Evolutionary conservation across 2,113 vertebrate genomes (phyloP).

Genomic region (Synchiropus splendidus): DNA sequence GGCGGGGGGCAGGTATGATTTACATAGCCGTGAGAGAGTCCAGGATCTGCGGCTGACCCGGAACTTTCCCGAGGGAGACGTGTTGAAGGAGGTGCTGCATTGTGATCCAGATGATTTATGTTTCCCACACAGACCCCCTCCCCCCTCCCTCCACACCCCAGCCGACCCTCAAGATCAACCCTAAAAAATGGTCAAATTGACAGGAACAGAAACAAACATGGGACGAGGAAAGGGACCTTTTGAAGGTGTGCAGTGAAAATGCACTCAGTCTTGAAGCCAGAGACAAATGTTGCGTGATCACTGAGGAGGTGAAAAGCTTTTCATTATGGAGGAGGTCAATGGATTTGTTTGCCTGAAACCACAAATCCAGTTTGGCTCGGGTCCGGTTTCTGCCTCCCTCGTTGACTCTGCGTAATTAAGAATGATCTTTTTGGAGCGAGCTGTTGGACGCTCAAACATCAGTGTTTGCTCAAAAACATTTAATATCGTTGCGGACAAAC

Average conservation of each 20-base stretch:
- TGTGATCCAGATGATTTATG: conserved; percentile 67
- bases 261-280: conserved; percentile 76
- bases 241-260: conserved; percentile 77
- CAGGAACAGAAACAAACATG: too few species aligned
- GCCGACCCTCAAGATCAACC: too few species aligned
- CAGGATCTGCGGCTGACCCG: conserved; percentile 53
- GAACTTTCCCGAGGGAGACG: conserved; percentile 38
- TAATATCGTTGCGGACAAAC: too few species aligned
- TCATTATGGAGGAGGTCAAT: conserved; percentile 76
- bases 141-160: conserved; percentile 8
- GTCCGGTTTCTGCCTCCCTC: too few species aligned
- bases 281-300: conserved; percentile 65
- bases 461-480: too few species aligned
- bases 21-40: conserved; percentile 59
- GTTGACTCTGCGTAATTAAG: too few species aligned
- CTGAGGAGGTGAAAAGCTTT: conserved; percentile 69
- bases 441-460: too few species aligned
- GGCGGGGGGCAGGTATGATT: conserved; percentile 56
- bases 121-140: conserved; percentile 23
- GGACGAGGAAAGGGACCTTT: too few species aligned
- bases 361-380: too few species aligned
- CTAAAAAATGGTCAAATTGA: too few species aligned
- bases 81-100: conserved; percentile 50
- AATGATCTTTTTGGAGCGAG: too few species aligned
- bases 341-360: conserved; percentile 58